Percentiles rank a stretch among this genome's conserved stretches.
Evolutionary conservation across 2,888 invertebrate species (phyloP).

Genomic region (Stenodema calcarata): DNA sequence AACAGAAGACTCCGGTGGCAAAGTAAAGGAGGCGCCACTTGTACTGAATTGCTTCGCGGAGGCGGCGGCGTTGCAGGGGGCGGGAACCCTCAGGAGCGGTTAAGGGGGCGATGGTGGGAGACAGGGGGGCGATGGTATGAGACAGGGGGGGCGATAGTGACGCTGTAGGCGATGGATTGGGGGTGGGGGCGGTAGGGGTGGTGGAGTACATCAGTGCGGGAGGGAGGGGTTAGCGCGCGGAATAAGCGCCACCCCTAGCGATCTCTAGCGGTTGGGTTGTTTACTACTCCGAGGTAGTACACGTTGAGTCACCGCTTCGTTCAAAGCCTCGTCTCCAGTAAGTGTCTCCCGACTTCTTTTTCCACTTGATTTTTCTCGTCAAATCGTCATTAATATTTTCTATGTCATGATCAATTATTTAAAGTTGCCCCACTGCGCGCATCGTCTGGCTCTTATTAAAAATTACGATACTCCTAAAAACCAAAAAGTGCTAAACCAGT

Average conservation of each 20-base stretch:
- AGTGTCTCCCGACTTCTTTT: background rate
- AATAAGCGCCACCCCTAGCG: slow-evolving; percentile 36
- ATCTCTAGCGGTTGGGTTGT: slow-evolving; percentile 45
- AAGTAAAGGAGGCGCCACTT: slow-evolving; percentile 24
- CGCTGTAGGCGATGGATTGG: background rate
- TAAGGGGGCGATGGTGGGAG: background rate
- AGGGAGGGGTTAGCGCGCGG: slow-evolving; percentile 40
- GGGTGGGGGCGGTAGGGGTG: background rate
- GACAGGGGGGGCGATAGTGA: background rate
- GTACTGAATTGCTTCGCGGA: slow-evolving; percentile 7
- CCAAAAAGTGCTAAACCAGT: too few species aligned
- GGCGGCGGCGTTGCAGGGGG: background rate
- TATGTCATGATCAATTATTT: background rate
- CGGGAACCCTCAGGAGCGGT: background rate
- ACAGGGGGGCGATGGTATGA: background rate
- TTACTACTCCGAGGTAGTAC: slow-evolving; percentile 39
- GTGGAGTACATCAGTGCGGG: background rate
- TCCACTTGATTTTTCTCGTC: background rate
- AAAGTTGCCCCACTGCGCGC: background rate
- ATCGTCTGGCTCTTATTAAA: background rate
- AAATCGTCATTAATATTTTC: background rate
- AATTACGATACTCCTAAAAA: background rate
- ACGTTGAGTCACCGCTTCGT: slow-evolving; percentile 48
- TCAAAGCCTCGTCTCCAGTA: slow-evolving; percentile 35
- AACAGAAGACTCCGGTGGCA: background rate